Evolutionary conservation across 2,888 invertebrate genomes (phyloP).

Genomic region (Trissolcus brochymenae): DNA sequence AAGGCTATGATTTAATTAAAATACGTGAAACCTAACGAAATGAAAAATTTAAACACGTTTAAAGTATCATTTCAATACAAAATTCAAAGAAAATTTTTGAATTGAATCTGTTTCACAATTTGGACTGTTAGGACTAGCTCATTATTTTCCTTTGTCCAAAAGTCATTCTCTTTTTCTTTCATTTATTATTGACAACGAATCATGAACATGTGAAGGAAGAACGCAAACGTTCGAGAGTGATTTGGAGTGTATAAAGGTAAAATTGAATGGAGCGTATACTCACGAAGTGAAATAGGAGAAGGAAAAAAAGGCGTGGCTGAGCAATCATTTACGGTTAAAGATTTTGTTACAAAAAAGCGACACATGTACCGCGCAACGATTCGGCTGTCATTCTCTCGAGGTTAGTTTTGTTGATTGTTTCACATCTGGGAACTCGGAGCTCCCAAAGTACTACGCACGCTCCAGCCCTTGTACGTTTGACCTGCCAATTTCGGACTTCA

Average conservation of each 20-base stretch:
- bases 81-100: slow-evolving; percentile 25
- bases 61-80: neutral
- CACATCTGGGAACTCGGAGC: too few species aligned
- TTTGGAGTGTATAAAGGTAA: neutral
- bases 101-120: slow-evolving; percentile 21
- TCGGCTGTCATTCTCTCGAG: too few species aligned
- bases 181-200: neutral
- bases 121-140: slow-evolving; percentile 54
- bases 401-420: too few species aligned
- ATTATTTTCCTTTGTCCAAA: slow-evolving; percentile 53
- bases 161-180: slow-evolving; percentile 3
- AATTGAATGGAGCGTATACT: neutral
- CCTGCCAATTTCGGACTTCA: too few species aligned
- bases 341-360: too few species aligned
- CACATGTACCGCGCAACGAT: too few species aligned
- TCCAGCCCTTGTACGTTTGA: too few species aligned
- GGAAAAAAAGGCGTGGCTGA: slow-evolving; percentile 43
- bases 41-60: neutral
- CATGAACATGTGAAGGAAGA: neutral
- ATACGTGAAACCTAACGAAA: neutral
- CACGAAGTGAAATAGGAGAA: neutral
- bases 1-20: neutral
- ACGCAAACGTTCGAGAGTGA: neutral
- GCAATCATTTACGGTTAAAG: too few species aligned
- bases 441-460: too few species aligned